Percentiles rank a stretch among this genome's conserved stretches.
Conservation (phyloP, 2,113 vertebrate genomes). For the Odontesthes bonariensis region DNA sequence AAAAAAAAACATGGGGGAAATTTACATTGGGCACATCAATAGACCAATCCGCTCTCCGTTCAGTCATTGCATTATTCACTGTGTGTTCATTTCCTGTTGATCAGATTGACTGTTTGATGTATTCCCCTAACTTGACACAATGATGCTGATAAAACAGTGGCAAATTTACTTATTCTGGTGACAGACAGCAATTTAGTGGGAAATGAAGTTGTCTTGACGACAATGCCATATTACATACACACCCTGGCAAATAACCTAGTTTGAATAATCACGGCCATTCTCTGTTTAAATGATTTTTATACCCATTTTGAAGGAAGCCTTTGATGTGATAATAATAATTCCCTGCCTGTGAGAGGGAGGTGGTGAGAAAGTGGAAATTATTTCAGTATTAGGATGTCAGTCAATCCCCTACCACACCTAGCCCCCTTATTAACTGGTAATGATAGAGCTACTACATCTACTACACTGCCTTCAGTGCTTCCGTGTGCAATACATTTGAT, state of each 20-base stretch:
- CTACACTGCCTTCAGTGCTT: slow-evolving; percentile 83
- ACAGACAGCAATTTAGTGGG: slow-evolving; percentile 93
- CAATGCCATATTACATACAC: slow-evolving; percentile 84
- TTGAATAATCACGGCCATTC: slow-evolving; percentile 96
- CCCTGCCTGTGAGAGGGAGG: slow-evolving; percentile 85
- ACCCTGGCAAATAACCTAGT: slow-evolving; percentile 93
- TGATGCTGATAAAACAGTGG: slow-evolving; percentile 90
- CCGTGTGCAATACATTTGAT: slow-evolving; percentile 51
- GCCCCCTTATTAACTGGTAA: slow-evolving; percentile 94
- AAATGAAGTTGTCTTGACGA: slow-evolving; percentile 94
- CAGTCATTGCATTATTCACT: slow-evolving; percentile 81
- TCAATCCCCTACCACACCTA: slow-evolving; percentile 89
- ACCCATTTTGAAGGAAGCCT: slow-evolving; percentile 91
- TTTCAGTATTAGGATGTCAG: slow-evolving; percentile 93
- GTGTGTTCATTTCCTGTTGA: slow-evolving; percentile 88
- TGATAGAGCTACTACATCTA: slow-evolving; percentile 90
- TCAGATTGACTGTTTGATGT: slow-evolving; percentile 90
- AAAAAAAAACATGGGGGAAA: slow-evolving; percentile 39
- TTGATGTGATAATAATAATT: slow-evolving; percentile 99
- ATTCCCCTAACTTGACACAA: slow-evolving; percentile 88
- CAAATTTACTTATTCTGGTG: slow-evolving; percentile 94
- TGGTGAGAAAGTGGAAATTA: slow-evolving; percentile 94
- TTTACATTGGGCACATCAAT: slow-evolving; percentile 83
- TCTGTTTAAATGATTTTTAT: slow-evolving; percentile 97
- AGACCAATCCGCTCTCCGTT: slow-evolving; percentile 79